Percentiles rank a stretch among this genome's conserved stretches.
Conservation (phyloP, 2,113 vertebrate species). For the Spea bombifrons region DNA sequence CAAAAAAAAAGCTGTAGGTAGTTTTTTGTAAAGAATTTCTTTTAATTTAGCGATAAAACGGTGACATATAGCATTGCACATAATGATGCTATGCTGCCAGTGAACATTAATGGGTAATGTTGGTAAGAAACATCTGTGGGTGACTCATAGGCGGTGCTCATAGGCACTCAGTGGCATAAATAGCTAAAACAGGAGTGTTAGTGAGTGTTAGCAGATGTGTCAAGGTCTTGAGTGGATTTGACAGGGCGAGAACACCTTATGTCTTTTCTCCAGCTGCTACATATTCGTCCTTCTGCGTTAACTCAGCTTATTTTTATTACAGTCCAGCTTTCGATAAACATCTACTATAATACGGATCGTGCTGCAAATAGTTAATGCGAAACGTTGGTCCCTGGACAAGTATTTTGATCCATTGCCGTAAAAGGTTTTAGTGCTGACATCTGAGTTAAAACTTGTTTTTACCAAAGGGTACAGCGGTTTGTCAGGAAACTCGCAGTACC, state of each 20-base stretch:
- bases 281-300: background rate
- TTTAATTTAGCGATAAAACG: too few relatives aligned
- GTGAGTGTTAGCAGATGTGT: background rate
- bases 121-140: too few relatives aligned
- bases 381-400: background rate
- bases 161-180: too few relatives aligned
- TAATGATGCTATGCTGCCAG: too few relatives aligned
- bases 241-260: background rate
- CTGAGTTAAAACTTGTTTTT: background rate
- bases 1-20: too few relatives aligned
- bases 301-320: background rate
- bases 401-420: constrained; percentile 11
- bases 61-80: too few relatives aligned
- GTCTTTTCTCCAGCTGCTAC: background rate
- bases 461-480: background rate
- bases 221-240: background rate
- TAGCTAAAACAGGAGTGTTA: too few relatives aligned
- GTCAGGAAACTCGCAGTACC: background rate
- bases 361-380: constrained; percentile 11
- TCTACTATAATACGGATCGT: constrained; percentile 12
- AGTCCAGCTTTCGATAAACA: constrained; percentile 5
- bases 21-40: too few relatives aligned
- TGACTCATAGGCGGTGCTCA: too few relatives aligned
- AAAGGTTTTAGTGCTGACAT: background rate
- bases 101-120: too few relatives aligned